Evolutionary conservation across 2,888 invertebrate genomes (phyloP).

Genomic region (Dichetophora obliterata): DNA sequence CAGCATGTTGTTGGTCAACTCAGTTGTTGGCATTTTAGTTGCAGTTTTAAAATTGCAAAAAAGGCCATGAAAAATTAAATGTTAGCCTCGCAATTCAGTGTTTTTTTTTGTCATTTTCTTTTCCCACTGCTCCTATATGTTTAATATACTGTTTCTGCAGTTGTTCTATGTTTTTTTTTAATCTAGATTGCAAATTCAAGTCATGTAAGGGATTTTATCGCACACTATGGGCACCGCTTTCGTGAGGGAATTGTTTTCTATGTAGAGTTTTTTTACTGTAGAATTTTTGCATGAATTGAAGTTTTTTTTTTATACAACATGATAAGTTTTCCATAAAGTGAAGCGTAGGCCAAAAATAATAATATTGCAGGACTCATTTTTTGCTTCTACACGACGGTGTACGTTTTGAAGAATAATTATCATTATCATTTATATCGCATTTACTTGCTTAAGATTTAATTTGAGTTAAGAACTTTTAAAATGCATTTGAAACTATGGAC

Average conservation of each 20-base stretch:
- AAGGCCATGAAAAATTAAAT: slow-evolving; percentile 31
- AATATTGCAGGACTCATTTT: neutral
- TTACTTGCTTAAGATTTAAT: too few relatives aligned
- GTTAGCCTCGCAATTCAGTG: slow-evolving; percentile 18
- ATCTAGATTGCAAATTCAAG: slow-evolving; percentile 34
- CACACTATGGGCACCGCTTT: neutral
- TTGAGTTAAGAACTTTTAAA: too few relatives aligned
- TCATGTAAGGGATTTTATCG: slow-evolving; percentile 36
- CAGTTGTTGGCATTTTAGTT: slow-evolving; percentile 22
- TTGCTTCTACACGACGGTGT: neutral
- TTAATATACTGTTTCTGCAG: neutral
- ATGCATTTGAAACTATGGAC: too few relatives aligned
- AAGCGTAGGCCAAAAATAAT: neutral
- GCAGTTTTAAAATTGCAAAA: slow-evolving; percentile 39
- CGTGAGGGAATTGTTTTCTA: neutral
- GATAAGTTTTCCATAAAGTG: neutral
- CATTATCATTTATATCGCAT: too few relatives aligned
- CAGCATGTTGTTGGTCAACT: slow-evolving; percentile 13
- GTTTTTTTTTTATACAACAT: slow-evolving; percentile 3
- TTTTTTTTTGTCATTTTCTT: neutral
- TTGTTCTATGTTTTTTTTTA: neutral
- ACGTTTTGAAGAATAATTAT: neutral
- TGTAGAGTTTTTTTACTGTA: neutral
- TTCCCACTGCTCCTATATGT: neutral
- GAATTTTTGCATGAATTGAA: slow-evolving; percentile 4